Base-by-base conservation (phyloP, 2,113 vertebrate genomes). In the Percopsis transmontana region DNA sequence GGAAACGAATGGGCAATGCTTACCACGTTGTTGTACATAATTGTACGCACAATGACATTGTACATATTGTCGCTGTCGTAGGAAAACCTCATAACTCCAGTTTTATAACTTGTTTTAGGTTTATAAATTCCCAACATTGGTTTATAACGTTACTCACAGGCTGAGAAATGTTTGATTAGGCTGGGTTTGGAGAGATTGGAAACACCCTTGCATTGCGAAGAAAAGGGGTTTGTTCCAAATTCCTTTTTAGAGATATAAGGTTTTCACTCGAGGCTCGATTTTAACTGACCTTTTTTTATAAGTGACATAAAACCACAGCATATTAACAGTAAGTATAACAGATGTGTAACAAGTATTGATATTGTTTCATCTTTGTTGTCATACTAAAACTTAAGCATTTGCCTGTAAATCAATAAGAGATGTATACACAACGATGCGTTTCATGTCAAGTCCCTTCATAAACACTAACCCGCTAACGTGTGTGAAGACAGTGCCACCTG, bases 401-500 rank as follows among this genome's bases (percentile, higher is more conserved):
- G n/a, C 7, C 45, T 48, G 45, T 48, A 2, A n/a, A n/a, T 48
- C 7, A n/a, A n/a, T 15, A 45, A 52, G 44, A 13, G 27, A 57
- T 20, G 40, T 62, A 6, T 66, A 58, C n/a, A 0, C 42, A 15
- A 3, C 1, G 7, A 58, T 66, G 58, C 15, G 14, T 40, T 3
- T 57, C 21, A n/a, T n/a, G n/a, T n/a, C n/a, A n/a, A n/a, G n/a
- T n/a, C n/a, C n/a, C n/a, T n/a, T n/a, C n/a, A n/a, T n/a, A n/a
- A n/a, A n/a, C n/a, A 50, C 19, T 19, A 23, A 23, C 10, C 8
- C 51, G 12, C 64, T 65, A 83, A 83, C 67, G 51, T 21, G 51
- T 21, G 53, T 44, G 51, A 57, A 33, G 19, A 84, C 72, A 85
- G 76, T 76, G 69, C 61, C 84, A 76, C 74, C 91, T 89, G 70